Conservation (phyloP, 2,797 vertebrate genomes). For the Rhinichthys osculus region DNA sequence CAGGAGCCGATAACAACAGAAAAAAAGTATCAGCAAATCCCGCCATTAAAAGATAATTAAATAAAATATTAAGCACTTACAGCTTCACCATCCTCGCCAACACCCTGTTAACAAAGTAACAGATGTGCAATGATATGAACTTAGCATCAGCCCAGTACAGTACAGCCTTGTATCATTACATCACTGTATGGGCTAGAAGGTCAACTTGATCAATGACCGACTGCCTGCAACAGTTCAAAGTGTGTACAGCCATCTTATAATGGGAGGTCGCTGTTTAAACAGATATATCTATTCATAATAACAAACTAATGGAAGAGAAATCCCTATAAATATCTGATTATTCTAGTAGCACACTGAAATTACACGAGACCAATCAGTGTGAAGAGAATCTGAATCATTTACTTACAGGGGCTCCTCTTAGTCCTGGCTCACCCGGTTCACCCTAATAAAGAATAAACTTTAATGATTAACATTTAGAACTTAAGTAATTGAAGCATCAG, state of each 20-base stretch:
- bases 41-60: not conserved
- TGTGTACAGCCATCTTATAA: not conserved
- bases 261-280: not conserved
- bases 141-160: not conserved
- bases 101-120: conserved; percentile 72
- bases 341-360: not conserved
- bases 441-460: conserved; percentile 71
- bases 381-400: conserved; percentile 7
- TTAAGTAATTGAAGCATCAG: not conserved
- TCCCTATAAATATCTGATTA: not conserved
- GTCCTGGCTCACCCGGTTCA: conserved; percentile 84
- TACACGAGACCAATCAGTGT: not conserved
- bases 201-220: not conserved
- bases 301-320: not conserved
- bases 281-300: not conserved
- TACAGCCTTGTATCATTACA: not conserved
- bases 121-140: not conserved
- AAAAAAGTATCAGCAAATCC: not conserved
- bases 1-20: not conserved
- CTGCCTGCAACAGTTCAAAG: conserved; percentile 8
- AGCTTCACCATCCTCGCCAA: conserved; percentile 80
- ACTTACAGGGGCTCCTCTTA: conserved; percentile 87
- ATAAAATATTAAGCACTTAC: conserved; percentile 72
- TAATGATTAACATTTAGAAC: conserved; percentile 1
- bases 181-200: not conserved